Percentiles rank a stretch among this genome's conserved stretches.
Evolutionary conservation across 2,888 invertebrate genomes (phyloP).

Genomic region (Cerastoderma edule): DNA sequence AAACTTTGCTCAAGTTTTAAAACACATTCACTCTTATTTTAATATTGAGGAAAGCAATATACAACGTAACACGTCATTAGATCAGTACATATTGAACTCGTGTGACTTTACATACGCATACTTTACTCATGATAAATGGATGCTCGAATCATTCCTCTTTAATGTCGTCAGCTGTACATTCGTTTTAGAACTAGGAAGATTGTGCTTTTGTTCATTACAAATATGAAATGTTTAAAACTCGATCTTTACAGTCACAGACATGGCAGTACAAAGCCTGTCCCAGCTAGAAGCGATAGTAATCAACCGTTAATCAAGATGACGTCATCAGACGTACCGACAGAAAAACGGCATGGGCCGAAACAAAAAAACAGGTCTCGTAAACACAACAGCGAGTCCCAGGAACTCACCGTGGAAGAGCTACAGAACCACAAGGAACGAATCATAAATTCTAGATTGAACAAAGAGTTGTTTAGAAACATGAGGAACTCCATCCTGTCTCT

Average conservation of each 20-base stretch:
- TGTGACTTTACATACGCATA: no score
- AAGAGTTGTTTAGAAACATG: constrained; percentile 17
- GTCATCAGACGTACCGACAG: neutral
- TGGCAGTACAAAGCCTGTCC: neutral
- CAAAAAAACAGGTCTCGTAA: neutral
- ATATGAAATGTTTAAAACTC: no score
- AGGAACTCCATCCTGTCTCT: constrained; percentile 19
- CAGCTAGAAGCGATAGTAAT: neutral
- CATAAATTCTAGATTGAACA: constrained; percentile 7
- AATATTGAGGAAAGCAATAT: no score
- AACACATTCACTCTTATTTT: no score
- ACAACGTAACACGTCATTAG: no score
- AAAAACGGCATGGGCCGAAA: neutral
- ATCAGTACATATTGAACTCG: no score
- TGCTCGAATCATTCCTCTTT: no score
- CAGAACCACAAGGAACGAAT: neutral
- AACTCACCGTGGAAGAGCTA: neutral
- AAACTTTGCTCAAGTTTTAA: no score
- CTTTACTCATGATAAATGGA: no score
- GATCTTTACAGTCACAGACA: neutral
- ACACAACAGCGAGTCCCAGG: neutral
- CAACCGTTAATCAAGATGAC: neutral
- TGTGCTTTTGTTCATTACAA: no score
- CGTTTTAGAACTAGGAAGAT: no score
- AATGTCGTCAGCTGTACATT: no score